Percentiles rank a stretch among this genome's conserved stretches.
Evolutionary conservation across 2,113 vertebrate species (phyloP).

Genomic region (Gallinago media): DNA sequence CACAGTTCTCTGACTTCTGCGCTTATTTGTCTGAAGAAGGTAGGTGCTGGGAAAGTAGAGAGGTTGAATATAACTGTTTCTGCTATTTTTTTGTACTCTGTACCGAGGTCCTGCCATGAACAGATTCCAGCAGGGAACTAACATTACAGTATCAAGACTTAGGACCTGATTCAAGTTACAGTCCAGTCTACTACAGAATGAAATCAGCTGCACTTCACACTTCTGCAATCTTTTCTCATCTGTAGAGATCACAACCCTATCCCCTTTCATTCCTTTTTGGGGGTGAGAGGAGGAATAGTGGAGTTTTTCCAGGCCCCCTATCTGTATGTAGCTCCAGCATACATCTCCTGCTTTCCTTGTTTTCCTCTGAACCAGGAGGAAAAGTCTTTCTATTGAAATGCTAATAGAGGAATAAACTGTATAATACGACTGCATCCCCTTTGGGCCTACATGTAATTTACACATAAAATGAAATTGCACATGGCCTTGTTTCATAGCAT

Average conservation of each 20-base stretch:
- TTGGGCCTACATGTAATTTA: conserved; percentile 81
- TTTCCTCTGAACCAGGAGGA: conserved; percentile 61
- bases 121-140: conserved; percentile 60
- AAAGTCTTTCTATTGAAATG: conserved; percentile 75
- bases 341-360: conserved; percentile 29
- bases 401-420: conserved; percentile 72
- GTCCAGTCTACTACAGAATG: conserved; percentile 40
- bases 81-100: conserved; percentile 34
- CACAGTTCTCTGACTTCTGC: not conserved
- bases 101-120: conserved; percentile 34
- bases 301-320: not conserved
- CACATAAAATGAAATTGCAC: conserved; percentile 82
- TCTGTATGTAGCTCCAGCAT: not conserved
- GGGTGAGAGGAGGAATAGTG: not conserved
- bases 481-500: conserved; percentile 75
- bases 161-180: conserved; percentile 53
- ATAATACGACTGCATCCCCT: conserved; percentile 76
- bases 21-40: conserved; percentile 37
- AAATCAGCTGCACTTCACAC: conserved; percentile 43
- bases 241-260: conserved; percentile 21
- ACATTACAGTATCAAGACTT: conserved; percentile 40
- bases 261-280: conserved; percentile 15
- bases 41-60: not conserved
- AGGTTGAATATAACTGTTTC: not conserved
- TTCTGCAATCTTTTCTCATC: conserved; percentile 40